phyloP scores from a whole-genome alignment of 2,888 invertebrate genomes.

The Scotopteryx bipunctaria region DNA sequence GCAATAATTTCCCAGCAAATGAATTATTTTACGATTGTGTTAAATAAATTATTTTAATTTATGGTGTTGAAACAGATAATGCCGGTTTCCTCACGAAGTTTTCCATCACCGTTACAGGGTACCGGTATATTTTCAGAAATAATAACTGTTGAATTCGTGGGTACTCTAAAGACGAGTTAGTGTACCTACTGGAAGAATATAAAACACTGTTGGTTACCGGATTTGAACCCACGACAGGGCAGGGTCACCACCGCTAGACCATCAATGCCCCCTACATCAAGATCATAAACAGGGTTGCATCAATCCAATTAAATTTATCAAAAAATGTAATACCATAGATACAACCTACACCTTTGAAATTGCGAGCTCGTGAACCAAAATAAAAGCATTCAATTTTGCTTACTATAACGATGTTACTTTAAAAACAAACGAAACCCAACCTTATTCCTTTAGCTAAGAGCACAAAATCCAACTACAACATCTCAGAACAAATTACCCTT shows the following conservation, averaged over 20 bases:
- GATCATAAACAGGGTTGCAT: no score
- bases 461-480: not conserved
- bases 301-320: slow-evolving; percentile 27
- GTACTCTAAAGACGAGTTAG: no score
- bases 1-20: not conserved
- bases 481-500: slow-evolving; percentile 9
- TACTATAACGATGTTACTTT: slow-evolving; percentile 30
- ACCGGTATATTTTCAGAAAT: no score
- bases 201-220: no score
- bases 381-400: slow-evolving; percentile 47
- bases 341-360: slow-evolving; percentile 49
- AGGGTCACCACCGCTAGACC: no score
- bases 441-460: not conserved
- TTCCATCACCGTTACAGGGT: no score
- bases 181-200: no score
- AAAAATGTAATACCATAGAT: slow-evolving; percentile 35
- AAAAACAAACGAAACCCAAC: not conserved
- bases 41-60: no score
- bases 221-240: not conserved
- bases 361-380: slow-evolving; percentile 55
- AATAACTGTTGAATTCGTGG: no score
- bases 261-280: no score
- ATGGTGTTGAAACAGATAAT: no score
- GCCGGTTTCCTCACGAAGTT: no score
- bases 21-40: not conserved